A percentile compares a stretch with the other conserved stretches of the same genome.
Conservation (phyloP, 2,888 invertebrate species). For the Caradrina kadenii region DNA sequence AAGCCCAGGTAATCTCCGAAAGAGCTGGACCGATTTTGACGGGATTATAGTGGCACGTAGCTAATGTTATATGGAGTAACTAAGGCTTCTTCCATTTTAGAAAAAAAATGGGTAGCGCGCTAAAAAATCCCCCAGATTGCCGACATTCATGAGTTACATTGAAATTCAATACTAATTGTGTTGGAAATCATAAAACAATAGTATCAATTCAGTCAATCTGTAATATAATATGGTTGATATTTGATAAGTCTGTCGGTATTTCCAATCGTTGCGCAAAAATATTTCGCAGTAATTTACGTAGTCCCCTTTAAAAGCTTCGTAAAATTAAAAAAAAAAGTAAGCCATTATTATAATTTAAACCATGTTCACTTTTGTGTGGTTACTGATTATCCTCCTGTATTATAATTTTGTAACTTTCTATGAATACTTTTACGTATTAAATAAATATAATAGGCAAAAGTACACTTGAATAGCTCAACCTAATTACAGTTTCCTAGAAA, state of each 20-base stretch:
- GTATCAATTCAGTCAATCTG: neutral
- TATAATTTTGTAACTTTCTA: neutral
- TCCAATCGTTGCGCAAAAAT: neutral
- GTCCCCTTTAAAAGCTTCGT: neutral
- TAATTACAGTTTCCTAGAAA: neutral
- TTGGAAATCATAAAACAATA: constrained; percentile 1
- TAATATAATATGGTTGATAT: constrained; percentile 22
- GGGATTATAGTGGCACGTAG: too few species aligned
- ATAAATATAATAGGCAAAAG: too few species aligned
- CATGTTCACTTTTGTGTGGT: neutral
- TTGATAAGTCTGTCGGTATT: constrained; percentile 21
- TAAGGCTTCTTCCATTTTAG: too few species aligned
- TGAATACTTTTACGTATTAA: neutral
- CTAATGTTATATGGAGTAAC: too few species aligned
- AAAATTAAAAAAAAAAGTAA: neutral
- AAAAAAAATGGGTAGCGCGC: too few species aligned
- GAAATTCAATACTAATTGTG: neutral
- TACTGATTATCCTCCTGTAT: neutral
- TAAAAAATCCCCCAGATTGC: too few species aligned
- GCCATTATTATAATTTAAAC: neutral
- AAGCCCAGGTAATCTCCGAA: too few species aligned
- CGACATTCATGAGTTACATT: neutral
- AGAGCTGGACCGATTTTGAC: too few species aligned
- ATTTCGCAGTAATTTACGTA: neutral
- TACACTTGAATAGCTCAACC: neutral